A percentile compares a stretch with the other conserved stretches of the same genome.
Evolutionary conservation across 2,888 invertebrate species (phyloP).

Genomic region (Drosophila quinaria): DNA sequence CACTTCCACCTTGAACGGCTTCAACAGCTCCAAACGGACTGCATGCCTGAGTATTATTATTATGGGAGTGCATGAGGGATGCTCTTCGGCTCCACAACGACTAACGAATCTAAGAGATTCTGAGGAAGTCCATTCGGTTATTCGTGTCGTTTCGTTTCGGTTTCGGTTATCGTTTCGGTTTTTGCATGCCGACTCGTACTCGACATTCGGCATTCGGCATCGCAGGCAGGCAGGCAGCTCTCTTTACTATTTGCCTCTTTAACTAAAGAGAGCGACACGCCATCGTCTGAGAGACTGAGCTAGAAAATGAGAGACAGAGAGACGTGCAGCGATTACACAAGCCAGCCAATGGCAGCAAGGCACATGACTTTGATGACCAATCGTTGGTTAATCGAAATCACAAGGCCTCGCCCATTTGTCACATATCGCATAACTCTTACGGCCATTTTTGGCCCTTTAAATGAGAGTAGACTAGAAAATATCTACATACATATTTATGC

Average conservation of each 20-base stretch:
- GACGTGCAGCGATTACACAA: not conserved
- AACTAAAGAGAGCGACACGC: conserved; percentile 26
- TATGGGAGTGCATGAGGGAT: conserved; percentile 29
- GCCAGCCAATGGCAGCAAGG: conserved; percentile 30
- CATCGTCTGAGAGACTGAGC: not conserved
- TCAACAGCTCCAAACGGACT: conserved; percentile 28
- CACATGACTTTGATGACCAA: conserved; percentile 38
- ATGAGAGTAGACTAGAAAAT: not conserved
- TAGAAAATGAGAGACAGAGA: not conserved
- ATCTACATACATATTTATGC: not conserved
- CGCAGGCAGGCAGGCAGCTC: not conserved
- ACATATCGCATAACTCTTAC: conserved; percentile 2
- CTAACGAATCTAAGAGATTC: conserved; percentile 39
- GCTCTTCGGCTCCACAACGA: conserved; percentile 40
- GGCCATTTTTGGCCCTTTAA: conserved; percentile 4
- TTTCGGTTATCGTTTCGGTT: conserved; percentile 3
- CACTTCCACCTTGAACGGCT: conserved; percentile 44
- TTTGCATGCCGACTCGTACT: not conserved
- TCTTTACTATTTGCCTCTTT: conserved; percentile 39
- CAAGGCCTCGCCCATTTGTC: conserved; percentile 26
- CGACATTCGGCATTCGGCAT: not conserved
- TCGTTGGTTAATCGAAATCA: conserved; percentile 21
- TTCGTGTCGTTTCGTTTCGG: conserved; percentile 4
- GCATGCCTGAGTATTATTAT: not conserved
- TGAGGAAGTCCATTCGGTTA: conserved; percentile 14